Evolutionary conservation across 2,888 invertebrate species (phyloP), one percentile per base, ranked within the genome.

Genomic region (Macrostomum cliftonense): DNA sequence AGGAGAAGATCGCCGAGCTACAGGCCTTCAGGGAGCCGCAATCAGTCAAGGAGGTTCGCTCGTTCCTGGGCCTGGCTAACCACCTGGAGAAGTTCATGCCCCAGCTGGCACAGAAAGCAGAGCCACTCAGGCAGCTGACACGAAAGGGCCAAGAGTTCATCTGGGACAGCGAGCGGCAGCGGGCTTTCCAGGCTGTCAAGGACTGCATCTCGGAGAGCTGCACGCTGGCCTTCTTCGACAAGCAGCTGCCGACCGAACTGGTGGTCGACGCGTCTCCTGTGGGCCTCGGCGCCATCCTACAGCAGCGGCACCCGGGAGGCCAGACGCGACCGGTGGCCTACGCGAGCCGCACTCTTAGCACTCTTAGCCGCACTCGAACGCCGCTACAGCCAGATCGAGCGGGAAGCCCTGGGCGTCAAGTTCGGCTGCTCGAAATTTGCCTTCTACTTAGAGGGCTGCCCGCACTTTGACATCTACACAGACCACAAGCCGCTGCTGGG

Each of bases 231-330:
- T 56, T 55, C 37, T 58, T 45, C 28, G 51, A 57, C 21, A 49
- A 53, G n/a, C 36, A 47, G 16, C 45, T 52, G 21, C 11, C 45
- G 40, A 53, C 45, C 16, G 51, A 52, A n/a, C 40, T 59, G 2
- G 39, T 51, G 11, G 54, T 53, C 1, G 57, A 59, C 52, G 57
- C 55, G 11, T 55, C 53, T 39, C 56, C 57, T 9, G 52, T 55
- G 4, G 58, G 58, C 2, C 36, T 58, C 12, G 56, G 55, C 1
- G 57, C 57, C 11, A 53, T 58, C 7, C 43, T 57, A 1, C 47
- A 47, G n/a, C 58, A 60, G 20, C 40, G 56, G 13, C 52, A 49
- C 17, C 28, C 47, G 2, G 52, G 43, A 1, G n/a, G n/a, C n/a
- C 40, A 52, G 39, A 21, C 5, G 11, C 40, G 47, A 0, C 46